phyloP scores from a whole-genome alignment of 2,113 vertebrate genomes.

The Bubo blakistoni region DNA sequence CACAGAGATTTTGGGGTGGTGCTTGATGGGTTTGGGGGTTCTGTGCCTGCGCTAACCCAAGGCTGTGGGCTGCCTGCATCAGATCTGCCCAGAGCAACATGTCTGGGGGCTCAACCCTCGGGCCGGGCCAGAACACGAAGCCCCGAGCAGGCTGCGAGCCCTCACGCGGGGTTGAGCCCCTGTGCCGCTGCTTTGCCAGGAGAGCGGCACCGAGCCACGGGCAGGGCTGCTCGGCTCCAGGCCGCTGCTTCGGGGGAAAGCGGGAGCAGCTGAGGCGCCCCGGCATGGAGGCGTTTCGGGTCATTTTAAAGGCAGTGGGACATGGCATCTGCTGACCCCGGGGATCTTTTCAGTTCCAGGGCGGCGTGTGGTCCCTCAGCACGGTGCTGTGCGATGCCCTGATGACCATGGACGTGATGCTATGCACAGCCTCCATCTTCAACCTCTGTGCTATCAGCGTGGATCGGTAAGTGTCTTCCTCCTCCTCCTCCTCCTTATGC shows the following conservation, averaged over 20 bases:
- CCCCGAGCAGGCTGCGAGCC: not conserved
- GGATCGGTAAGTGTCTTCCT: conserved; percentile 77
- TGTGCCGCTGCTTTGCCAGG: not conserved
- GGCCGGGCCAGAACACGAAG: not conserved
- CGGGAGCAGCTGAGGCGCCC: not conserved
- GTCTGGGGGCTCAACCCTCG: not conserved
- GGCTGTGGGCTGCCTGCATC: rapidly evolving
- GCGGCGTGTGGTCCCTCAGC: conserved; percentile 86
- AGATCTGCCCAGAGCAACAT: not conserved
- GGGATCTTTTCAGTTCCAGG: conserved; percentile 82
- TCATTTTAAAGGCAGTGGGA: not conserved
- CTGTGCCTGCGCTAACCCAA: not conserved
- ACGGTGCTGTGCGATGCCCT: conserved; percentile 82
- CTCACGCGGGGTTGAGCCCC: not conserved
- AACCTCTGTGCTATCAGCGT: conserved; percentile 94
- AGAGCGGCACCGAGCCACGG: rapidly evolving
- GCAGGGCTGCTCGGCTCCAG: not conserved
- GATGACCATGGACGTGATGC: conserved; percentile 95
- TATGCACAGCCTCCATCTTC: conserved; percentile 94
- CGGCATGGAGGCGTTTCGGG: rapidly evolving
- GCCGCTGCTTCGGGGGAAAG: not conserved
- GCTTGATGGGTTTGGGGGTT: not conserved
- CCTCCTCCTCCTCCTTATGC: not conserved
- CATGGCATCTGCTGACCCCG: not conserved
- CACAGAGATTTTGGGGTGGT: not conserved